phyloP scores from a whole-genome alignment of 1,140 invertebrate genomes.

The Chrysomallon squamiferum region DNA sequence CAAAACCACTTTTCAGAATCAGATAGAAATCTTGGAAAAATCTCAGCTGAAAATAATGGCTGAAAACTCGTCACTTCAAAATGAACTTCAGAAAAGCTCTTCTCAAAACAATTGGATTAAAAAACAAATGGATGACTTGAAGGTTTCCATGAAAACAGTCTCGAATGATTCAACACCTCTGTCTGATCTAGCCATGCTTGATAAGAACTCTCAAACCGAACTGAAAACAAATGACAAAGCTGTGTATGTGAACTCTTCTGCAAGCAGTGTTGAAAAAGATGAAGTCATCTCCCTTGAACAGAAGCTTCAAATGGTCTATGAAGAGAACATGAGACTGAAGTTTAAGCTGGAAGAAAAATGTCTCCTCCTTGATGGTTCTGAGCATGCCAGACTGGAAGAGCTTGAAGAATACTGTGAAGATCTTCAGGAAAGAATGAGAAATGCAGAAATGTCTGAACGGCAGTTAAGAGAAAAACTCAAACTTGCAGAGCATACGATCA shows the following conservation, averaged over 20 bases:
- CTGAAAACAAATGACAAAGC: neutral
- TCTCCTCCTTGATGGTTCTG: neutral
- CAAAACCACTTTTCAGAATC: conserved; percentile 28
- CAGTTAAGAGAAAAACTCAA: conserved; percentile 47
- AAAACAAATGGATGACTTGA: conserved; percentile 21
- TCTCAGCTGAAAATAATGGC: conserved; percentile 13
- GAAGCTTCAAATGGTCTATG: conserved; percentile 17
- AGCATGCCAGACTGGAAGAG: conserved; percentile 30
- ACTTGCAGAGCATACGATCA: conserved; percentile 48
- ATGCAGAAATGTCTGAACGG: conserved; percentile 40
- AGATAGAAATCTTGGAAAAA: conserved; percentile 8
- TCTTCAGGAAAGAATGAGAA: conserved; percentile 43
- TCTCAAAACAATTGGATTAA: conserved; percentile 16
- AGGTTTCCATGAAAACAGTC: neutral
- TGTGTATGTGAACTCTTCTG: neutral
- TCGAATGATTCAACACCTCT: neutral
- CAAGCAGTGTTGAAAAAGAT: conserved; percentile 13
- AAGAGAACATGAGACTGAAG: conserved; percentile 22
- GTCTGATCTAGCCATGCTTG: neutral
- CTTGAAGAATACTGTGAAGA: conserved; percentile 44
- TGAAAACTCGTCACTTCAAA: conserved; percentile 17
- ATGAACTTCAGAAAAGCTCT: conserved; percentile 23
- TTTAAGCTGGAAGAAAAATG: conserved; percentile 5
- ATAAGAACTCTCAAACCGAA: conserved; percentile 1
- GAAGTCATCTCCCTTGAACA: conserved; percentile 1